Evolutionary conservation across 2,113 vertebrate genomes (phyloP).

Genomic region (Monarcha castaneiventris): DNA sequence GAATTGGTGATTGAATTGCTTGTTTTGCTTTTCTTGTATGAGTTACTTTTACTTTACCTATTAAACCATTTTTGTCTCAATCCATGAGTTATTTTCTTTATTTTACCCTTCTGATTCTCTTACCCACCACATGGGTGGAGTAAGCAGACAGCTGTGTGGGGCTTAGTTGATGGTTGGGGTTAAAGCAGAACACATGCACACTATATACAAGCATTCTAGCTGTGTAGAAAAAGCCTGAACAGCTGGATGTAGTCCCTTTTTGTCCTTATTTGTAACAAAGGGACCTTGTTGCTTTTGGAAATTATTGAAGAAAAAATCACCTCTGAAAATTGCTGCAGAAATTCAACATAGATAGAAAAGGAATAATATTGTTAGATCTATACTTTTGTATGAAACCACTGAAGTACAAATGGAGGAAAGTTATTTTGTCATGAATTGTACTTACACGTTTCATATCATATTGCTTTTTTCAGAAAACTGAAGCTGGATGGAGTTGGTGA

Average conservation of each 20-base stretch:
- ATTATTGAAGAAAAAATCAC: not conserved
- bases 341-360: not conserved
- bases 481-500: not conserved
- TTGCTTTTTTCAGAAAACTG: not conserved
- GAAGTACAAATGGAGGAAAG: not conserved
- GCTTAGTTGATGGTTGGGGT: not conserved
- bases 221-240: not conserved
- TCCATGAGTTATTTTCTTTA: not conserved
- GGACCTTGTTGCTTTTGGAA: not conserved
- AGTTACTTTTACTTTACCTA: not conserved
- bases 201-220: not conserved
- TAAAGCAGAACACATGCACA: not conserved
- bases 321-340: not conserved
- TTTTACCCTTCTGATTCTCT: not conserved
- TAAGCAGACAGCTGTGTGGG: not conserved
- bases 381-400: not conserved
- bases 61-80: not conserved
- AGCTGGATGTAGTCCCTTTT: not conserved
- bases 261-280: not conserved
- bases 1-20: not conserved
- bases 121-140: not conserved
- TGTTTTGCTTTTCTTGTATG: not conserved
- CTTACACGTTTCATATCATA: not conserved
- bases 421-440: not conserved
- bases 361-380: not conserved